phyloP scores from a whole-genome alignment of 2,797 vertebrate genomes.

The Coregonus ussuriensis region DNA sequence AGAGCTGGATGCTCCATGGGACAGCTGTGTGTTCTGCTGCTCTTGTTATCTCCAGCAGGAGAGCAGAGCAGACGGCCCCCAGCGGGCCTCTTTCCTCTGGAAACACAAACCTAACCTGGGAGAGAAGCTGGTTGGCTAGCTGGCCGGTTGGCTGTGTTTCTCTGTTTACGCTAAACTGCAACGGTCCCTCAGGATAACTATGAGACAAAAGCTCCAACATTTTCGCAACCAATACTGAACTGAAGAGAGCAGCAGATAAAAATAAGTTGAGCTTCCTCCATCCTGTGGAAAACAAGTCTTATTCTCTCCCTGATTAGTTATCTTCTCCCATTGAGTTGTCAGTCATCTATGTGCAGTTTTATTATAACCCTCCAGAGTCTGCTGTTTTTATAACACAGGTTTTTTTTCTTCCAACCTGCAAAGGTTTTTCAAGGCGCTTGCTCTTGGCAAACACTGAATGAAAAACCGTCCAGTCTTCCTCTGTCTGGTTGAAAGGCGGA shows the following conservation, averaged over 20 bases:
- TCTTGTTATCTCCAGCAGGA: conserved; percentile 13
- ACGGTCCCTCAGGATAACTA: background rate
- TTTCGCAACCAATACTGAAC: background rate
- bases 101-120: background rate
- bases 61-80: background rate
- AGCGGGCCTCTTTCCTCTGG: conserved; percentile 3
- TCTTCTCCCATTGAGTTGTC: conserved; percentile 13
- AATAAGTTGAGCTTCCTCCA: background rate
- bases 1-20: background rate
- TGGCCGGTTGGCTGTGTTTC: background rate
- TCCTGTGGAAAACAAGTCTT: background rate
- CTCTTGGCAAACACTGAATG: background rate
- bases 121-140: background rate
- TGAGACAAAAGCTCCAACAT: background rate
- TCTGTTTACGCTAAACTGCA: background rate
- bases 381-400: background rate
- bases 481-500: background rate
- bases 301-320: background rate
- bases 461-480: background rate
- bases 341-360: conserved; percentile 13
- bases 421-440: background rate
- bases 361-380: background rate
- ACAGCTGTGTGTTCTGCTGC: conserved; percentile 9
- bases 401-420: background rate
- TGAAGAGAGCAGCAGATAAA: background rate